Evolutionary conservation across 2,797 vertebrate species (phyloP).

Genomic region (Ibycter americanus): DNA sequence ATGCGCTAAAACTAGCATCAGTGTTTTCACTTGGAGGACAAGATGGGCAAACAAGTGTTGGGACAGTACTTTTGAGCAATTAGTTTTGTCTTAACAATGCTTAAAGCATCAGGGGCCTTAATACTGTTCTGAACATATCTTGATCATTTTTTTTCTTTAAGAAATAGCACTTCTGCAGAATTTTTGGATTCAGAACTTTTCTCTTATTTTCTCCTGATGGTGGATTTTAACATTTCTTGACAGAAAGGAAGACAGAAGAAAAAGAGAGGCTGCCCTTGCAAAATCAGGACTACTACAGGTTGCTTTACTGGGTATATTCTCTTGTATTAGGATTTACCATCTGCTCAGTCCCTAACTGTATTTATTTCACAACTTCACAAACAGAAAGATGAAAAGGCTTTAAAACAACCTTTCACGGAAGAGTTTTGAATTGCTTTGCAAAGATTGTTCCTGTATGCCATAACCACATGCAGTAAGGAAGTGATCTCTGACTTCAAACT

Average conservation of each 20-base stretch:
- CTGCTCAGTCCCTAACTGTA: not conserved
- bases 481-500: not conserved
- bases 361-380: not conserved
- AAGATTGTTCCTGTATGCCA: not conserved
- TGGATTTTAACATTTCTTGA: not conserved
- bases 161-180: not conserved
- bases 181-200: not conserved
- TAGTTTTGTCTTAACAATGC: not conserved
- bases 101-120: not conserved
- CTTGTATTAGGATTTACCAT: constrained; percentile 14
- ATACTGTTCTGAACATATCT: not conserved
- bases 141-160: not conserved
- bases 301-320: not conserved
- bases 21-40: not conserved
- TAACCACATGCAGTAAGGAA: not conserved
- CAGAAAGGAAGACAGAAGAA: not conserved
- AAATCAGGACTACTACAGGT: not conserved
- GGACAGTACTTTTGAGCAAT: not conserved
- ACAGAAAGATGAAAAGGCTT: not conserved
- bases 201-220: not conserved
- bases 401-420: constrained; percentile 6
- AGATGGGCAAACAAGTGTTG: not conserved
- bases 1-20: not conserved
- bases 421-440: not conserved
- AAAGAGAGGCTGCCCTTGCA: not conserved